Base-by-base conservation (phyloP, 2,888 invertebrate species). In the Taphrorychus bicolor region DNA sequence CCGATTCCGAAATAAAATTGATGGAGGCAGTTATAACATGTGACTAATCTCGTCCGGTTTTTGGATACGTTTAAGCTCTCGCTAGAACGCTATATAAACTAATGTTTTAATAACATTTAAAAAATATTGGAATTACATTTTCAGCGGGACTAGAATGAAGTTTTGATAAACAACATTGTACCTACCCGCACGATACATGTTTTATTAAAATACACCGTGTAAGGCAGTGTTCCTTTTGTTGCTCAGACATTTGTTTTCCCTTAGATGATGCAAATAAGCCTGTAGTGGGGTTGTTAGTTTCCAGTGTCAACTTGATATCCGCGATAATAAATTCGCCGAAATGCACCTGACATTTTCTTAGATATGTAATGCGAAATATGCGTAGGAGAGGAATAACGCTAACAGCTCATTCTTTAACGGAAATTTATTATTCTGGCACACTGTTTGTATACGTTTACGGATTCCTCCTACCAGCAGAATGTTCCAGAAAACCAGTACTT, bases 341-440 rank as follows among this genome's bases (percentile, higher is more conserved):
- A 57, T 42, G 42, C 57, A 57, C 19, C 41, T 40, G 21, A 42
- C 57, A 42, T 57, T 57, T 57, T 57, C 57, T 57, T 42, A 42
- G 42, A 42, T 19, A 41, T 57, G 54, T 51, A n/a, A 54, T 24
- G 32, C 17, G 54, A 17, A 24, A 54, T 23, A 54, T 24, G 32
- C 19, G 22, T 51, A 51, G 17, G 5, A 11, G 51, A 51, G 51
- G 22, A 51, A 22, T 18, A 21, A 21, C 51, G 18, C 14, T 19
- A 32, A 11, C 32, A 32, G 32, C 32, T 32, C 32, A 32, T 32
- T 32, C 32, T 32, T 7, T 7, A 32, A 32, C 9, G 32, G 32
- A 32, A 32, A 32, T 32, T 7, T 32, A 32, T 32, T 32, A 32
- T 32, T 32, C 11, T 11, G 32, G 9, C 7, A 19, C 21, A 18